These are phyloP conservation scores for Pao palembangensis DNA, from an alignment of 2,113 vertebrate species.

Conservation along the genomic window DNA sequence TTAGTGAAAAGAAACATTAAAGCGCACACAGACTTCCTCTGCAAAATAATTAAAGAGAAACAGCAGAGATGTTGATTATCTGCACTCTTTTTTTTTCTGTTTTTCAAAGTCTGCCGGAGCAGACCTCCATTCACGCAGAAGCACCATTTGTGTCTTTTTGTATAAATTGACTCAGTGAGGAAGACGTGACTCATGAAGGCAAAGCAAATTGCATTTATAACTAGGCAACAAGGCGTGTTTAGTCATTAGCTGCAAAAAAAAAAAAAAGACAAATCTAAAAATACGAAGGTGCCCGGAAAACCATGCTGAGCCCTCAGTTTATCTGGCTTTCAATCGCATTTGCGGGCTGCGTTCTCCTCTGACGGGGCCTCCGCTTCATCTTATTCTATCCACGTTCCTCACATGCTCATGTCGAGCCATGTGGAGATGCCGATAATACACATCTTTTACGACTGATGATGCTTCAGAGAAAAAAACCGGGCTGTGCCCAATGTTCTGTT, in stretches of 20 bases:
- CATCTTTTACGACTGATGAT: no score
- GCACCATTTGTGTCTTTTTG: conserved; percentile 47
- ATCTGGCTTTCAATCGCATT: conserved; percentile 9
- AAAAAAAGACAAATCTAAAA: neutral
- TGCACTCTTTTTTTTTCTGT: neutral
- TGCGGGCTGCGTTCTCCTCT: conserved; percentile 6
- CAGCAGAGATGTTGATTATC: conserved; percentile 46
- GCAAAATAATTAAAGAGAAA: conserved; percentile 60
- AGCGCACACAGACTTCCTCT: conserved; percentile 54
- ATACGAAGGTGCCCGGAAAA: conserved; percentile 8
- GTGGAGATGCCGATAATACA: no score
- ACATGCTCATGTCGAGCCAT: no score
- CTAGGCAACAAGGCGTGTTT: conserved; percentile 57
- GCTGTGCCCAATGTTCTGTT: no score
- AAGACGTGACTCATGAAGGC: conserved; percentile 45
- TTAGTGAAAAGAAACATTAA: conserved; percentile 71
- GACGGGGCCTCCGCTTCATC: neutral
- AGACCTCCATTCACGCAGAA: conserved; percentile 34
- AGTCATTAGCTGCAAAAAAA: conserved; percentile 44
- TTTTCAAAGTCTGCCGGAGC: conserved; percentile 41
- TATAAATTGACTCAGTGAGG: conserved; percentile 47
- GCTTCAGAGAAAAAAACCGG: no score
- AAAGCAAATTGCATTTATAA: conserved; percentile 57
- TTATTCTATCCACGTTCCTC: neutral
- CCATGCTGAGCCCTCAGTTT: conserved; percentile 19